These are phyloP conservation scores for Meteorus cinctellus DNA, from an alignment of 2,888 invertebrate species.

Conservation along the genomic window DNA sequence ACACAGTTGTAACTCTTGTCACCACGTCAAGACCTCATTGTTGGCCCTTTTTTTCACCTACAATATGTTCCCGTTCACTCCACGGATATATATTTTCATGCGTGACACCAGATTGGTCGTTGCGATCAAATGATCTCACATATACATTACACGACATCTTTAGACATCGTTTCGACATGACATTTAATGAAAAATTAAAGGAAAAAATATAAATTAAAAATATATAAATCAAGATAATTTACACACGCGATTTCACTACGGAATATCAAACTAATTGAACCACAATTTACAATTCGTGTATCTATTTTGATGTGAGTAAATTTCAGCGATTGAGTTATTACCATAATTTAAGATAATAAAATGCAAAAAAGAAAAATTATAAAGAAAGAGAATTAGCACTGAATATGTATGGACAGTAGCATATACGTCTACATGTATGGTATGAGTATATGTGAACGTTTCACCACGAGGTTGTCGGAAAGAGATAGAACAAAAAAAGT, in stretches of 20 bases:
- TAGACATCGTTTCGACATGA: not conserved
- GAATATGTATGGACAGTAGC: conserved; percentile 1
- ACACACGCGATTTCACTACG: not conserved
- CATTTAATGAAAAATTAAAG: not conserved
- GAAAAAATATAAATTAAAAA: conserved; percentile 6
- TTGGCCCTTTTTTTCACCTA: not conserved
- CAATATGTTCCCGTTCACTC: not conserved
- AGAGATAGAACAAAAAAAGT: not conserved
- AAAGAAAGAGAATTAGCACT: not conserved
- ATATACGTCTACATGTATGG: not conserved
- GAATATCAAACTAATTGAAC: not conserved
- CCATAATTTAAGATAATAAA: conserved; percentile 12
- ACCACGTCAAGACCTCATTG: conserved; percentile 13
- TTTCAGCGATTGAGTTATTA: conserved; percentile 12
- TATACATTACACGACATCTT: not conserved
- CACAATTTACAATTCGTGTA: not conserved
- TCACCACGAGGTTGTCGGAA: not conserved
- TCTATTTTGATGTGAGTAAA: not conserved
- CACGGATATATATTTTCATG: not conserved
- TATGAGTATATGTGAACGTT: not conserved
- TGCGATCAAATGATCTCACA: not conserved
- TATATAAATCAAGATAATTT: conserved; percentile 1
- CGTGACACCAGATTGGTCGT: conserved; percentile 5
- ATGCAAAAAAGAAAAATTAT: not conserved
- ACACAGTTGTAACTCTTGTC: conserved; percentile 23